These are phyloP conservation scores for Girardinus metallicus DNA, from an alignment of 2,797 vertebrate genomes.

Conservation along the genomic window DNA sequence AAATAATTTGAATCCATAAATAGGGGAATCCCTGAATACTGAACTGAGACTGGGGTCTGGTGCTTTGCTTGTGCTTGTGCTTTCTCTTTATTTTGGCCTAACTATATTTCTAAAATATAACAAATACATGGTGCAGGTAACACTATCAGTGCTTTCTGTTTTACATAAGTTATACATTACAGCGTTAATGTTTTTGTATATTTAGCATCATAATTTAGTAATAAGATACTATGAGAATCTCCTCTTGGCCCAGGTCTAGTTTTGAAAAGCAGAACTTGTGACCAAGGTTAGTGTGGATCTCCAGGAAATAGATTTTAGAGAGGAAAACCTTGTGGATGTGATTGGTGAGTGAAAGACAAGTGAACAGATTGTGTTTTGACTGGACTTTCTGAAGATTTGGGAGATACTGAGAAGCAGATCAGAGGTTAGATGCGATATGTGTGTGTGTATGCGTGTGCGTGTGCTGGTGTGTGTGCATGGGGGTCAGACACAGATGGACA, in stretches of 20 bases:
- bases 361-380: conserved; percentile 65
- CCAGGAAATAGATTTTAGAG: conserved; percentile 4
- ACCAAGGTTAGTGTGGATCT: not conserved
- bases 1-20: not conserved
- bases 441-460: conserved; percentile 19
- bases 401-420: conserved; percentile 55
- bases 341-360: conserved; percentile 30
- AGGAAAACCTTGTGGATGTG: conserved; percentile 15
- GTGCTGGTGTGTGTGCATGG: conserved; percentile 63
- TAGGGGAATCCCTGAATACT: not conserved
- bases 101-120: not conserved
- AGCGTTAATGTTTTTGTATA: not conserved
- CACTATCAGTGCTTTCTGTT: not conserved
- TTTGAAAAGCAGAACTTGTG: not conserved
- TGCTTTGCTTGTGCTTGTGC: not conserved
- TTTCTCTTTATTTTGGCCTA: not conserved
- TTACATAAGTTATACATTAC: not conserved
- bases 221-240: not conserved
- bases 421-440: conserved; percentile 52
- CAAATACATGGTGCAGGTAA: not conserved
- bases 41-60: not conserved
- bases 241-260: not conserved
- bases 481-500: conserved; percentile 89
- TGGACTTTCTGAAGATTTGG: conserved; percentile 61
- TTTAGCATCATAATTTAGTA: not conserved